Evolutionary conservation across 2,888 invertebrate genomes (phyloP), one percentile per base, ranked within the genome.

Genomic region (Teleiodes luculella): DNA sequence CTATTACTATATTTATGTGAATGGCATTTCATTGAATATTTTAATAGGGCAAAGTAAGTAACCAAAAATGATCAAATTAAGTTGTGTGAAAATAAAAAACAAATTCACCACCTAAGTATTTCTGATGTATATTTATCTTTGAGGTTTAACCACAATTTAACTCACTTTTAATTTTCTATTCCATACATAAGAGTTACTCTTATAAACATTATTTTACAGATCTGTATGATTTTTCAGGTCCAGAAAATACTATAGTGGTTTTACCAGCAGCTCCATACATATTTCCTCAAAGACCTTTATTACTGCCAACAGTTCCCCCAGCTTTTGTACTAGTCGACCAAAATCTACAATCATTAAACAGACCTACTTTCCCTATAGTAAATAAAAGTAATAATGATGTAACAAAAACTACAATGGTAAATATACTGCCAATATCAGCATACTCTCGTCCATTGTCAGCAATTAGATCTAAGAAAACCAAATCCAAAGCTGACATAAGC

Each of bases 381-480:
- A 82, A 74, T 62, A 84, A 83, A 73, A 83, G 70, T 61, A 75
- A 60, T 61, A 78, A 74, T 61, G 87, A 89, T 64, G 77, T 82
- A 43, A 88, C 89, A 20, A 89, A 80, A 78, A 89, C 89, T 33
- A 89, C 89, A 33, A 89, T 86, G 86, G 89, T 89, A 31, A 89
- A 89, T 72, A 83, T 88, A 57, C 67, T 88, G 58, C 89, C 89
- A 24, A 87, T 89, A 78, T 82, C 89, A 43, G 89, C 89, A n/a
- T 89, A 87, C 67, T 87, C 89, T 14, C 78, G 76, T 56, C 81
- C 88, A 30, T 58, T 87, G 37, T 88, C 89, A 49, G 83, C 79
- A 18, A 70, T 64, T 28, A 88, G 81, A 74, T 65, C 54, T 56
- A 87, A 80, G 64, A 88, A 80, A 66, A 74, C 71, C 0, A 86